Conservation (phyloP, 2,797 vertebrate genomes). For the Lutjanus campechanus region DNA sequence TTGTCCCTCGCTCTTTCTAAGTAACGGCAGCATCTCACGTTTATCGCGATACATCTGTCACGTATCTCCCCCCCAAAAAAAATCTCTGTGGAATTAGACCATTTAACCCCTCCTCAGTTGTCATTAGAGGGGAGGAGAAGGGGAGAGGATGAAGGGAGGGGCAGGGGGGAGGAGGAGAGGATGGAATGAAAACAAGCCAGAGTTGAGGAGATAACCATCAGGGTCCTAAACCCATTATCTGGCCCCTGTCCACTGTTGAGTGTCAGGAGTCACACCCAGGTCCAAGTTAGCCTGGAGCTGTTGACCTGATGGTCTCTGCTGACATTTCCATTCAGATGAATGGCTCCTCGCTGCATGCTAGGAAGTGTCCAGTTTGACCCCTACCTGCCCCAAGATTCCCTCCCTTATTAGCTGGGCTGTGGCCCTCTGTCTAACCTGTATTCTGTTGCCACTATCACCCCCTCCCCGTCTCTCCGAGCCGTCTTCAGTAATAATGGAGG, state of each 20-base stretch:
- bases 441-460: constrained; percentile 56
- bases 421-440: constrained; percentile 78
- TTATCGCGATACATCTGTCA: constrained; percentile 77
- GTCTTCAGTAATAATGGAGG: constrained; percentile 76
- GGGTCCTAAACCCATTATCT: constrained; percentile 88
- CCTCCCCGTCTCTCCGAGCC: constrained; percentile 43
- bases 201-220: constrained; percentile 88
- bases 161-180: constrained; percentile 35
- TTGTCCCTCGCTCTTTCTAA: constrained; percentile 65
- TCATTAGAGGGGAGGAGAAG: constrained; percentile 65
- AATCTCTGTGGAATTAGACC: constrained; percentile 76
- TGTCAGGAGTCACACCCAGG: constrained; percentile 87
- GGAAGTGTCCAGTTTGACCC: constrained; percentile 88
- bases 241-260: constrained; percentile 80
- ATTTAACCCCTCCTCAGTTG: constrained; percentile 82
- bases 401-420: constrained; percentile 75
- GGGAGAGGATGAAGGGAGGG: constrained; percentile 42
- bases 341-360: constrained; percentile 83
- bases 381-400: constrained; percentile 82
- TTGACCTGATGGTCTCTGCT: constrained; percentile 83
- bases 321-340: constrained; percentile 87
- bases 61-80: constrained; percentile 56
- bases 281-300: constrained; percentile 83
- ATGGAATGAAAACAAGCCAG: constrained; percentile 86
- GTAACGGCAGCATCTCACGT: constrained; percentile 41